Conservation (phyloP, 2,797 vertebrate species). For the Periophthalmus magnuspinnatus region DNA sequence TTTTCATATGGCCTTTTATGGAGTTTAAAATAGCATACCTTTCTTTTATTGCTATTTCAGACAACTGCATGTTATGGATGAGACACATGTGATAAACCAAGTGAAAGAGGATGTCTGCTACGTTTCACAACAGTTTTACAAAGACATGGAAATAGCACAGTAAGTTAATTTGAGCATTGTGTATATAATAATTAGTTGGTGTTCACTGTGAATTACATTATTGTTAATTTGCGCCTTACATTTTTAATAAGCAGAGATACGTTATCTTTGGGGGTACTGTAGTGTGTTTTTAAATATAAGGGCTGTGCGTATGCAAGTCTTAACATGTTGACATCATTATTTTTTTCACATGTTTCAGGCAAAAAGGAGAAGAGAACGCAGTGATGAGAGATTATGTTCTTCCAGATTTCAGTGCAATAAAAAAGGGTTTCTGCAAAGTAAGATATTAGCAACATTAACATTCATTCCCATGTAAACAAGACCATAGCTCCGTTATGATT, state of each 20-base stretch:
- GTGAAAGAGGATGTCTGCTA: conserved; percentile 99
- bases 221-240: background rate
- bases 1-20: background rate
- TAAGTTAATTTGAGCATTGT: conserved; percentile 58
- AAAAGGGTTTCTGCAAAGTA: conserved; percentile 98
- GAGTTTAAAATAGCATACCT: background rate
- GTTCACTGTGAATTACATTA: background rate
- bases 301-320: background rate
- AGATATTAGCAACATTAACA: background rate
- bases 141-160: conserved; percentile 94
- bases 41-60: conserved; percentile 59
- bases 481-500: background rate
- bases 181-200: background rate
- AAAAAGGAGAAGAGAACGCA: conserved; percentile 92
- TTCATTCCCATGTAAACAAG: background rate
- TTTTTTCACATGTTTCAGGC: conserved; percentile 69
- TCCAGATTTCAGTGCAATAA: conserved; percentile 97
- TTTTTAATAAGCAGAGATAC: background rate
- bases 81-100: conserved; percentile 97
- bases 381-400: conserved; percentile 95
- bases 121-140: conserved; percentile 94
- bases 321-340: background rate
- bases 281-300: background rate
- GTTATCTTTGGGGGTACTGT: background rate
- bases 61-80: conserved; percentile 98